Base-by-base conservation (phyloP, 2,113 vertebrate species). In the Geococcyx californianus region DNA sequence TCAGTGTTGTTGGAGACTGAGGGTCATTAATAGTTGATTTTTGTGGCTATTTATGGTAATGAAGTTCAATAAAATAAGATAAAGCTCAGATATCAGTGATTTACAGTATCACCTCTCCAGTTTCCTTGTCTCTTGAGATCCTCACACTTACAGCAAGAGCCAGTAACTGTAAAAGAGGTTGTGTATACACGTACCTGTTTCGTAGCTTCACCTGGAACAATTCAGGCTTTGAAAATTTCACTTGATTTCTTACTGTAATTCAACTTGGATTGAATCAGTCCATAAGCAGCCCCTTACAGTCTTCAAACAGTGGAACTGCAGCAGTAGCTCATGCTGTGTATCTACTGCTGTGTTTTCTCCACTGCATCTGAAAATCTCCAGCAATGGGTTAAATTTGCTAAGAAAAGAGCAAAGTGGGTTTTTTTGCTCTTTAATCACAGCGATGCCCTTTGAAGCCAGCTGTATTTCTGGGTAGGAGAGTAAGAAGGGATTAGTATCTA, bases 391-490 rank as follows among this genome's bases (percentile, higher is more conserved):
- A 52, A 64, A 72, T 28, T 58, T 73, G 31, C 21, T 69, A 76
- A 83, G 40, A 44, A 26, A 8, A 86, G 6, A 47, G 12, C 13
- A 62, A 56, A 56, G 15, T 49, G 26, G 45, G 25, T 6, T 3
- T 5, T 87, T 93, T 78, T 59, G 11, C 70, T 59, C 11, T 47
- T 81, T 49, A 45, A 63, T 51, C 28, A 49, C 38, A 67, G 15
- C 13, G 6, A 51, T 34, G 31, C 3, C 42, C 33, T 51, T 6
- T 36, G 42, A 81, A 60, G 18, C 1, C 1, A 0, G 56, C 12
- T 78, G 4, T 38, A 63, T 8, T 45, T 82, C 25, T 81, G 7
- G 55, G 5, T 13, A 34, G 29, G 13, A 62, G 13, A 68, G 4
- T 67, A 81, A 58, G 4, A 58, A 74, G 9, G 33, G 6, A 55